Evolutionary conservation across 2,888 invertebrate genomes (phyloP).

Genomic region (Petrolisthes cinctipes): DNA sequence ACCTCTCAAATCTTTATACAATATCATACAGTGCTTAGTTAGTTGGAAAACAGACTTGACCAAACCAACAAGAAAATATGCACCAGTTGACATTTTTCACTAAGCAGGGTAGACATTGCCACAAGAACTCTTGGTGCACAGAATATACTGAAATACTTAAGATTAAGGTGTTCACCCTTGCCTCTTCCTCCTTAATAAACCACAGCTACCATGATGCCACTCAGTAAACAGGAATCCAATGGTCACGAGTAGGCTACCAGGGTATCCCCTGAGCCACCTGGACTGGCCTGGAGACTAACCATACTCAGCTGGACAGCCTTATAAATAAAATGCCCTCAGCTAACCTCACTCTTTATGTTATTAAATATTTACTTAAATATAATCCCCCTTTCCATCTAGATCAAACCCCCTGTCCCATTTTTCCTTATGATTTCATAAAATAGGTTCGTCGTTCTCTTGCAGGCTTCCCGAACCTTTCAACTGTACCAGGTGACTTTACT

Average conservation of each 20-base stretch:
- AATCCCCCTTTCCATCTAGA: background rate
- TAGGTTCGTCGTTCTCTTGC: conserved; percentile 49
- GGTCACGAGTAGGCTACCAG: background rate
- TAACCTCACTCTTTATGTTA: background rate
- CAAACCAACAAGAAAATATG: too few relatives aligned
- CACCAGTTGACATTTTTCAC: too few relatives aligned
- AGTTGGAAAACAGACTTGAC: too few relatives aligned
- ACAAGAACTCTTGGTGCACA: too few relatives aligned
- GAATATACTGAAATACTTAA: background rate
- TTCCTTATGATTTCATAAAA: conserved; percentile 21
- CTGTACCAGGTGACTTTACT: conserved; percentile 59
- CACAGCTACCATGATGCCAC: background rate
- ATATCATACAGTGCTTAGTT: too few relatives aligned
- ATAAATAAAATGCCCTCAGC: background rate
- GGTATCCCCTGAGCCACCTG: background rate
- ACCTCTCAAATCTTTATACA: too few relatives aligned
- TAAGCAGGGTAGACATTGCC: too few relatives aligned
- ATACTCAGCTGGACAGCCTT: too few relatives aligned
- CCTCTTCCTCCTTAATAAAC: background rate
- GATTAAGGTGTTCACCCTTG: too few relatives aligned
- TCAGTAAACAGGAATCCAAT: background rate
- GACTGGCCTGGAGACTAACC: background rate
- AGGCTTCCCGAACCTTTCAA: conserved; percentile 64
- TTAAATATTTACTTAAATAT: background rate
- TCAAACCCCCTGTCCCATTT: background rate